A percentile compares a stretch with the other conserved stretches of the same genome.
Conservation (phyloP, 1,140 invertebrate species). For the Microplitis demolitor region DNA sequence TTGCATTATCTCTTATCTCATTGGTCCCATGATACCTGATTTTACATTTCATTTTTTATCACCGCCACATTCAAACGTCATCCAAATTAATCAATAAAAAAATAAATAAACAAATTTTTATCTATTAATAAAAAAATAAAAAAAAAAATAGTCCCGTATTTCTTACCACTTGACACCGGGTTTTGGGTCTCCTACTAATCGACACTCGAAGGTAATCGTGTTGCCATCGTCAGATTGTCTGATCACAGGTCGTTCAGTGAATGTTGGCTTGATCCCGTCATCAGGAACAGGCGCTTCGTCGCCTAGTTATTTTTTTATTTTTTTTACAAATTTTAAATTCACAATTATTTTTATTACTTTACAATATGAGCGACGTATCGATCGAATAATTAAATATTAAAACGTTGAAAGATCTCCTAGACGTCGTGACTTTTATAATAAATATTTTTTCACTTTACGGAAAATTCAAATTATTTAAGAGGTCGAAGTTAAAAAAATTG, state of each 20-base stretch:
- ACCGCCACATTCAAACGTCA: neutral
- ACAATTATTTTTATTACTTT: neutral
- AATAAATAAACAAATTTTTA: constrained; percentile 6
- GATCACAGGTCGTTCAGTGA: constrained; percentile 94
- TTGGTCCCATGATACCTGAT: constrained; percentile 84
- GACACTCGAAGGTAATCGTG: constrained; percentile 93
- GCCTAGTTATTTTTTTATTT: constrained; percentile 66
- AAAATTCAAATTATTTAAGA: too few relatives aligned
- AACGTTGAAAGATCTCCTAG: too few relatives aligned
- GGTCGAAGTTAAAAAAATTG: too few relatives aligned
- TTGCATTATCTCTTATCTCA: constrained; percentile 75
- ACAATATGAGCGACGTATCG: constrained; percentile 26
- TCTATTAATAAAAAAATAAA: too few relatives aligned
- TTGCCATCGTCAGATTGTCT: constrained; percentile 91
- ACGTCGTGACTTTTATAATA: neutral
- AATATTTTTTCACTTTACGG: neutral
- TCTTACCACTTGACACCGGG: constrained; percentile 91
- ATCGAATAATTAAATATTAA: constrained; percentile 15
- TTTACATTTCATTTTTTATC: constrained; percentile 30
- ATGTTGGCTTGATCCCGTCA: constrained; percentile 91
- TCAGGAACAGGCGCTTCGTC: constrained; percentile 88
- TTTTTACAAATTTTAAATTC: neutral
- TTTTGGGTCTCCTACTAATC: constrained; percentile 92
- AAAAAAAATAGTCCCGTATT: constrained; percentile 17
- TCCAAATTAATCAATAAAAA: constrained; percentile 8